phyloP scores from a whole-genome alignment of 2,113 vertebrate species.

The Poecile atricapillus region DNA sequence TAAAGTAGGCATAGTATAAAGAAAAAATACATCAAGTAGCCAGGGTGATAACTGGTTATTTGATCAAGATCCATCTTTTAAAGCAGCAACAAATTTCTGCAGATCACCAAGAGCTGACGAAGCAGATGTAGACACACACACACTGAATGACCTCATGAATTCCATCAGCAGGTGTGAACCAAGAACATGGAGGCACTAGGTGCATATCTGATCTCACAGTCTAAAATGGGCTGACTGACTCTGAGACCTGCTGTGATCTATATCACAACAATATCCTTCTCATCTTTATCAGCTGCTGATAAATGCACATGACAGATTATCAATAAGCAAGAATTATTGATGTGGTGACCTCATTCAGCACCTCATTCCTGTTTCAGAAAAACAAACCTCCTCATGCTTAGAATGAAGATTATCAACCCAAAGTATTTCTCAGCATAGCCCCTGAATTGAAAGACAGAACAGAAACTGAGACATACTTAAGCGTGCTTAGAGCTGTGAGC shows the following conservation, averaged over 20 bases:
- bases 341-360: neutral
- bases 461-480: neutral
- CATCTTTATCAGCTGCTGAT: neutral
- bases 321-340: neutral
- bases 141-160: neutral
- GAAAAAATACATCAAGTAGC: neutral
- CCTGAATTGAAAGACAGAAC: neutral
- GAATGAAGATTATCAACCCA: neutral
- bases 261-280: neutral
- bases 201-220: neutral
- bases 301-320: neutral
- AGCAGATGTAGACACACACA: neutral
- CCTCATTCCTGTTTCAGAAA: neutral
- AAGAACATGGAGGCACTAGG: neutral
- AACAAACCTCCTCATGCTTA: neutral
- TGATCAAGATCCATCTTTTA: neutral
- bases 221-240: neutral
- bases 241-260: neutral
- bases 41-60: neutral
- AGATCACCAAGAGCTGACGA: neutral
- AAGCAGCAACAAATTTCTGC: neutral
- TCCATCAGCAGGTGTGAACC: neutral
- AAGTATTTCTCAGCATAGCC: neutral
- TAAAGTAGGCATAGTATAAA: neutral
- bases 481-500: neutral